phyloP scores from a whole-genome alignment of 1,140 invertebrate genomes.

The Copidosoma floridanum region DNA sequence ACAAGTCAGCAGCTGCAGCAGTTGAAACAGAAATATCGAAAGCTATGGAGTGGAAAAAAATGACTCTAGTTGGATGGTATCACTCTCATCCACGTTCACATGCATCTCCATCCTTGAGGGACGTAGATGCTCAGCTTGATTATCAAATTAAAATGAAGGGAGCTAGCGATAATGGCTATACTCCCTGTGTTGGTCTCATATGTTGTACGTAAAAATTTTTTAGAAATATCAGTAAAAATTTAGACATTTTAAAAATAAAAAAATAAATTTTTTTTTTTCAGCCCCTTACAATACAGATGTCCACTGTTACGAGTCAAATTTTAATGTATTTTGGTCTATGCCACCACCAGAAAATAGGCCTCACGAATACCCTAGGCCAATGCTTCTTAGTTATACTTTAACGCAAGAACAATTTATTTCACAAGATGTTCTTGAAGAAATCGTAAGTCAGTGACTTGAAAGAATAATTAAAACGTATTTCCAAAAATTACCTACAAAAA shows the following conservation, averaged over 20 bases:
- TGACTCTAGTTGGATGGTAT: slow-evolving; percentile 91
- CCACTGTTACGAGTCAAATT: slow-evolving; percentile 72
- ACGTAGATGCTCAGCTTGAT: slow-evolving; percentile 89
- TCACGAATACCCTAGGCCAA: slow-evolving; percentile 86
- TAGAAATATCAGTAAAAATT: not conserved
- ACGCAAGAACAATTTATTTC: slow-evolving; percentile 79
- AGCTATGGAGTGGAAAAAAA: slow-evolving; percentile 75
- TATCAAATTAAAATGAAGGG: slow-evolving; percentile 95
- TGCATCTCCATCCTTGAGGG: slow-evolving; percentile 83
- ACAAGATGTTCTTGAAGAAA: slow-evolving; percentile 80
- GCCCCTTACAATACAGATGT: slow-evolving; percentile 84
- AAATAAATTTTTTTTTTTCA: slow-evolving; percentile 51
- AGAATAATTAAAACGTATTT: too few relatives aligned
- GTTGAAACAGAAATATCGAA: slow-evolving; percentile 80
- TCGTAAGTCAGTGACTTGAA: slow-evolving; percentile 67
- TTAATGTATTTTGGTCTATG: slow-evolving; percentile 91
- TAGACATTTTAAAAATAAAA: not conserved
- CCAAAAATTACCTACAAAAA: too few relatives aligned
- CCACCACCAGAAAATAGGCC: slow-evolving; percentile 89
- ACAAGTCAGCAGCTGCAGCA: slow-evolving; percentile 69
- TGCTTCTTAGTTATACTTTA: slow-evolving; percentile 83
- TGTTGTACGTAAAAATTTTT: slow-evolving; percentile 70
- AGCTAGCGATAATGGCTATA: slow-evolving; percentile 82
- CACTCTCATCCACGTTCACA: slow-evolving; percentile 91
- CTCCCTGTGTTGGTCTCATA: slow-evolving; percentile 90